Conservation (phyloP, 2,113 vertebrate species). For the Cynopterus brachyotis region DNA sequence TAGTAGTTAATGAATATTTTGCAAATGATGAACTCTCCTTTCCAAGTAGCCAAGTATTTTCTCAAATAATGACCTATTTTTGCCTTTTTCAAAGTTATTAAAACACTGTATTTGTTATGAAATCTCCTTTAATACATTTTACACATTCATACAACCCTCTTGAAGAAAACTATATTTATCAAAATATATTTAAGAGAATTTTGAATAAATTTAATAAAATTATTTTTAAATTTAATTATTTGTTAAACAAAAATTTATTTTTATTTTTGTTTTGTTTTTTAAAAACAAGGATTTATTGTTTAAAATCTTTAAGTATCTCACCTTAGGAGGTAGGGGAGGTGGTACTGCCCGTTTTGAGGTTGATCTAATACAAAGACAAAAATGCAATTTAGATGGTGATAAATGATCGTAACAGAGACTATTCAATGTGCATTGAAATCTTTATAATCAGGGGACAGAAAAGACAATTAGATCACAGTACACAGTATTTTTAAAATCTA, state of each 20-base stretch:
- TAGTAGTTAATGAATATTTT: not conserved
- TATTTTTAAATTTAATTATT: slow-evolving; percentile 25
- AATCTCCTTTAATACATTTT: slow-evolving; percentile 44
- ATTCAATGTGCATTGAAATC: slow-evolving; percentile 6
- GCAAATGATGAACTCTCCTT: not conserved
- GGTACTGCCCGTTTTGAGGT: slow-evolving; percentile 92
- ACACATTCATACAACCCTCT: not conserved
- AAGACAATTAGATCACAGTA: not conserved
- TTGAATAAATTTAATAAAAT: slow-evolving; percentile 13
- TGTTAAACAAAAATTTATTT: slow-evolving; percentile 6
- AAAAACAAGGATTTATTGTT: not conserved
- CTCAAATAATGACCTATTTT: slow-evolving; percentile 26
- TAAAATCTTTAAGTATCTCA: slow-evolving; percentile 76
- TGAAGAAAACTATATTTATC: slow-evolving; percentile 18
- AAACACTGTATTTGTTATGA: slow-evolving; percentile 15
- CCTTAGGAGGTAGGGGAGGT: slow-evolving; percentile 96
- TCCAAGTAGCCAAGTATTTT: not conserved
- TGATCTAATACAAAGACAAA: slow-evolving; percentile 84
- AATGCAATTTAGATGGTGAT: slow-evolving; percentile 36
- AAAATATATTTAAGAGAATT: slow-evolving; percentile 37
- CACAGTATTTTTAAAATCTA: slow-evolving; percentile 5
- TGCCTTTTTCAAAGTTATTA: slow-evolving; percentile 38
- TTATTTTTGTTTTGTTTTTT: not conserved
- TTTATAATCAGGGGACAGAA: not conserved
- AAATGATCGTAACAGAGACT: not conserved